phyloP scores from a whole-genome alignment of 2,888 invertebrate species.

The Petrophora chlorosata region DNA sequence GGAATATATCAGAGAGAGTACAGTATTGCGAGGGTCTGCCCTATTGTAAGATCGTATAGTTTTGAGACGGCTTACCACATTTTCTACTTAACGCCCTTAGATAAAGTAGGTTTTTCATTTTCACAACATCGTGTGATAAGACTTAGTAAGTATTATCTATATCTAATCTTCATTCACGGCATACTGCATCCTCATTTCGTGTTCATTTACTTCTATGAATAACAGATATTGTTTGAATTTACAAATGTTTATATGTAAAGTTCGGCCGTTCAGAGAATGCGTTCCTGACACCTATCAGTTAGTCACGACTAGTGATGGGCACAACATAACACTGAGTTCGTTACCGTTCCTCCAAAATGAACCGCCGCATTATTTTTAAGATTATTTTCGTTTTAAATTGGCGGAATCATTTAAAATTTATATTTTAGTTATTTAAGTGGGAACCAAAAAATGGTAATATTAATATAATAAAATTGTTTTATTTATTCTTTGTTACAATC shows the following conservation, averaged over 20 bases:
- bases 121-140: constrained; percentile 39
- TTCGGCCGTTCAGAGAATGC: no score
- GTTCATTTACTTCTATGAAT: constrained; percentile 12
- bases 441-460: no score
- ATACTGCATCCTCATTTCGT: constrained; percentile 11
- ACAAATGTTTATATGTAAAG: constrained; percentile 7
- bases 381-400: no score
- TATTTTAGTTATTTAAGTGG: no score
- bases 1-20: constrained; percentile 44
- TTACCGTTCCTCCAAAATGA: no score
- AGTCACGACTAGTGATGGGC: no score
- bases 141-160: constrained; percentile 32
- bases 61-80: constrained; percentile 52
- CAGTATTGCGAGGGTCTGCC: constrained; percentile 33
- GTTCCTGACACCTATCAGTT: no score
- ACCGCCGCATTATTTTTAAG: no score
- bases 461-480: no score
- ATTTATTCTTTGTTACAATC: no score
- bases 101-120: constrained; percentile 51
- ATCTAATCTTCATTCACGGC: constrained; percentile 4
- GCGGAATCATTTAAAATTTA: no score
- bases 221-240: constrained; percentile 29
- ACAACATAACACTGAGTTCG: no score
- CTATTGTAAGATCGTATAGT: constrained; percentile 48
- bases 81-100: constrained; percentile 48